A percentile compares a stretch with the other conserved stretches of the same genome.
phyloP scores from a whole-genome alignment of 2,113 vertebrate genomes.

The Cariama cristata region DNA sequence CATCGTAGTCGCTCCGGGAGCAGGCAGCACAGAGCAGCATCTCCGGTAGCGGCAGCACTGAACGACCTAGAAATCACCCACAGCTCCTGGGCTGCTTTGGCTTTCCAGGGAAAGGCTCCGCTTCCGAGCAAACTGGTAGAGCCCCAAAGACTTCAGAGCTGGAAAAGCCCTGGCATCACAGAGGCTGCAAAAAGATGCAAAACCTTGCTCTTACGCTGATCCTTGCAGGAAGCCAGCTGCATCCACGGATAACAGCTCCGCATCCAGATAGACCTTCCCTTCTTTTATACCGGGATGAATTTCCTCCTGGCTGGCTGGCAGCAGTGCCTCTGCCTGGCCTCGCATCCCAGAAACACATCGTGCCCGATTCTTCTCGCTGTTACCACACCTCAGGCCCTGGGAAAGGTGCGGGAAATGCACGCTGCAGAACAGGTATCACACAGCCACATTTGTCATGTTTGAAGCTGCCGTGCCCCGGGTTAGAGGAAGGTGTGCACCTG shows the following conservation, averaged over 20 bases:
- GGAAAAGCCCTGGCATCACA: background rate
- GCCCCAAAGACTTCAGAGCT: background rate
- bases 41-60: background rate
- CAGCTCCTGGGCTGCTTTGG: background rate
- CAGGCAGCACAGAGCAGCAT: background rate
- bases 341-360: rapidly evolving
- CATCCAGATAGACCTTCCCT: background rate
- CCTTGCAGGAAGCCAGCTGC: background rate
- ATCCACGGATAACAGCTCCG: background rate
- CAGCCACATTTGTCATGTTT: background rate
- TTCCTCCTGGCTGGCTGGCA: background rate
- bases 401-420: rapidly evolving
- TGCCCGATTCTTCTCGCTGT: rapidly evolving
- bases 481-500: background rate
- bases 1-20: background rate
- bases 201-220: background rate
- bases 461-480: background rate
- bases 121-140: background rate
- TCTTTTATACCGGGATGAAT: background rate
- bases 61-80: background rate
- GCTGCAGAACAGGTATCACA: background rate
- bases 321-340: background rate
- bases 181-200: background rate
- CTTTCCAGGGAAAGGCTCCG: background rate
- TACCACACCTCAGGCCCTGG: background rate